Evolutionary conservation across 64 coral and sea anemone species (phyloP), one percentile per base, ranked within the genome.

Genomic region (Porites australiensis): DNA sequence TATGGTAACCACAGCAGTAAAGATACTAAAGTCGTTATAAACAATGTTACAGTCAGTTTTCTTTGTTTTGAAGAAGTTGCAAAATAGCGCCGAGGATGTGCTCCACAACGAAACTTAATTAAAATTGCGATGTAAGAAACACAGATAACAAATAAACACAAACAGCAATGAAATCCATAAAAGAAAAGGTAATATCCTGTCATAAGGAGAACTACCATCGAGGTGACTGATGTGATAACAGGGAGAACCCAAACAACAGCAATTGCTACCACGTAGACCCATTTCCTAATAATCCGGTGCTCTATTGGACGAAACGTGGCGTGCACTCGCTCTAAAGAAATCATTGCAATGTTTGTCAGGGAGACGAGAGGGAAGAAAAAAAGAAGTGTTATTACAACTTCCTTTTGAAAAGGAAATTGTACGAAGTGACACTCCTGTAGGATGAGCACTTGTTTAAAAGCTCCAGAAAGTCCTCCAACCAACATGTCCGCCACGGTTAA

Each of bases 11-110:
- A 79, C 15, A 3, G 5, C 8, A 79, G 13, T 23, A 23, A 13
- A 58, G 51, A 79, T 13, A 27, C 77, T 3, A 58, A 10, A 22
- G 77, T 51, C 5, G 58, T 53, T 22, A 59, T 55, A 4, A 58
- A 58, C 53, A 51, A 79, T 52, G 77, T 79, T 13, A 51, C 22
- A 11, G 77, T 79, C 77, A 79, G 77, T 79, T 79, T 79, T 59
- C 77, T 27, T 79, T 76, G 45, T 50, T 47, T 76, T 37, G 27
- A 37, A 15, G 14, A 18, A 4, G 46, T 47, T 76, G 73, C 73
- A 76, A 44, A 44, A 76, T 76, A 44, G 44, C 49, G 72, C 10
- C 19, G 46, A 50, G 73, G 73, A 76, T 52, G 73, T 49, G 44
- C 44, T 49, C 73, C 48, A 47, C 45, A 52, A 6, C 44, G 14